phyloP scores from a whole-genome alignment of 2,113 vertebrate genomes.

The Rhynchomys soricoides region DNA sequence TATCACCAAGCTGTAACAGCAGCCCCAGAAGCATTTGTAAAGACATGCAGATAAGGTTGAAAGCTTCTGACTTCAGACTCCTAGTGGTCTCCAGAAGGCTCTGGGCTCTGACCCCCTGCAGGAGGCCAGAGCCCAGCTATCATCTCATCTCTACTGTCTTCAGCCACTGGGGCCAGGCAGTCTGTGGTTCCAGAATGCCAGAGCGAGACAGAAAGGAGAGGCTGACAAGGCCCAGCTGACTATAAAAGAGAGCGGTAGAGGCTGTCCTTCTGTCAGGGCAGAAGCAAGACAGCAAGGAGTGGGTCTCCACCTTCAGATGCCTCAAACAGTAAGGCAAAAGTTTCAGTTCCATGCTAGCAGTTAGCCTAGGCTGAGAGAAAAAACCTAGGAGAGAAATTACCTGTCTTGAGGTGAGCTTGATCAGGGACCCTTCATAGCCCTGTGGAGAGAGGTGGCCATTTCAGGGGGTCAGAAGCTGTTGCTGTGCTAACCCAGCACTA shows the following conservation, averaged over 20 bases:
- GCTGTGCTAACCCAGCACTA: not conserved
- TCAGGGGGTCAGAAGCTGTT: not conserved
- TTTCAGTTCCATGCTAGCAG: not conserved
- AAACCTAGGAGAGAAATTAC: slow-evolving; percentile 82
- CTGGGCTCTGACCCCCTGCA: not conserved
- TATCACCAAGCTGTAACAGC: not conserved
- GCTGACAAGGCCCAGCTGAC: not conserved
- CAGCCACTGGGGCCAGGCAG: not conserved
- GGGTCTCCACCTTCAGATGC: not conserved
- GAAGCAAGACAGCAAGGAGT: not conserved
- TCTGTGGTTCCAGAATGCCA: not conserved
- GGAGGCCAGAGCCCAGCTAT: not conserved
- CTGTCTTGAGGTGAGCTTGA: slow-evolving; percentile 99
- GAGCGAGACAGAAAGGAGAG: not conserved
- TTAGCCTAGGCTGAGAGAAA: not conserved
- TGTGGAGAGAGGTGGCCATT: slow-evolving; percentile 84
- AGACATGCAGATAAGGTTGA: not conserved
- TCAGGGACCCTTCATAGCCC: slow-evolving; percentile 99
- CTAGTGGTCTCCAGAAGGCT: not conserved
- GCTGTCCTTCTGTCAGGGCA: not conserved
- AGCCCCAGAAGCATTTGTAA: not conserved
- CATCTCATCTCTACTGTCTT: not conserved
- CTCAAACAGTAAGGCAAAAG: not conserved
- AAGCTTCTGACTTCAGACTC: not conserved
- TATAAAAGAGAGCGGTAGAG: not conserved